Evolutionary conservation across 2,888 invertebrate genomes (phyloP).

Genomic region (Andrena bucephala): DNA sequence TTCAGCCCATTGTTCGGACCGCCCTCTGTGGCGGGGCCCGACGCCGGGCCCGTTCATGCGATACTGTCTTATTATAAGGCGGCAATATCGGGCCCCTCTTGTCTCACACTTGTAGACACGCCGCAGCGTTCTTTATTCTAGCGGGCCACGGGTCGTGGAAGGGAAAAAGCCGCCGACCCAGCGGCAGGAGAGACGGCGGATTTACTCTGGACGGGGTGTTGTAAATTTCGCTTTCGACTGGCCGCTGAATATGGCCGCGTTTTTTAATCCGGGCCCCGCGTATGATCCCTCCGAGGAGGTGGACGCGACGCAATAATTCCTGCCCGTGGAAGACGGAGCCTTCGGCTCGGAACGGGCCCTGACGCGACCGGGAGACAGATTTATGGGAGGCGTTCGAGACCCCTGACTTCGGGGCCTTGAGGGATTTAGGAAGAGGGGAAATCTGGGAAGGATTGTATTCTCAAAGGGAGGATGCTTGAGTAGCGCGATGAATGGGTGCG

Average conservation of each 20-base stretch:
- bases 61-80: conserved; percentile 84
- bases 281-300: conserved; percentile 26
- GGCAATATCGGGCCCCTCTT: conserved; percentile 78
- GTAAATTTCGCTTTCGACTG: conserved; percentile 53
- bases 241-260: conserved; percentile 38
- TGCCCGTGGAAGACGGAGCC: background rate
- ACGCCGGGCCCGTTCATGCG: conserved; percentile 77
- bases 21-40: conserved; percentile 75
- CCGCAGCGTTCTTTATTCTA: conserved; percentile 68
- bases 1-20: conserved; percentile 78
- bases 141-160: conserved; percentile 40
- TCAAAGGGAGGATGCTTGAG: background rate
- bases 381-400: conserved; percentile 5
- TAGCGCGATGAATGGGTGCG: background rate
- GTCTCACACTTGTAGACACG: conserved; percentile 78
- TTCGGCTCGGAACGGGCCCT: background rate
- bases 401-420: background rate
- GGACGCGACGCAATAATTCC: conserved; percentile 39
- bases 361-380: conserved; percentile 11
- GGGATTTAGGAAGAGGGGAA: background rate
- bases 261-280: conserved; percentile 10
- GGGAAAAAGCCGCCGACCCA: conserved; percentile 38
- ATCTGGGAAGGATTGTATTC: background rate
- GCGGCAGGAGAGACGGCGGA: conserved; percentile 18
- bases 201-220: conserved; percentile 45